phyloP scores from a whole-genome alignment of 1,140 invertebrate species.

The Drosophila sturtevanti region DNA sequence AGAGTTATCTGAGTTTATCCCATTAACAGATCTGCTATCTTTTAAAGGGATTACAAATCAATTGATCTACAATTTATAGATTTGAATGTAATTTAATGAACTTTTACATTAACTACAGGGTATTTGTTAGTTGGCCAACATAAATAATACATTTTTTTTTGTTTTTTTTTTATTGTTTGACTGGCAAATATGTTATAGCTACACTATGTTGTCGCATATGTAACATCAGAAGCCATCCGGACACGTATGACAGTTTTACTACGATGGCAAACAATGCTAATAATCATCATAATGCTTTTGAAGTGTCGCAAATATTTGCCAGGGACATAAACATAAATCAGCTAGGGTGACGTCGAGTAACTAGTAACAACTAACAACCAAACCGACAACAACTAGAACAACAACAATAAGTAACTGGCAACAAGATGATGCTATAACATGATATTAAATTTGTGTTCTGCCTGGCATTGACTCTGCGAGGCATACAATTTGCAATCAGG shows the following conservation, averaged over 20 bases:
- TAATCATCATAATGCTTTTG: conserved; percentile 67
- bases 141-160: conserved; percentile 5
- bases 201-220: conserved; percentile 10
- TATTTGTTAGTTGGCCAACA: background rate
- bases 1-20: no score
- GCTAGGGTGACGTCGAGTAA: conserved; percentile 21
- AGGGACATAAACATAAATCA: conserved; percentile 75
- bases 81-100: no score
- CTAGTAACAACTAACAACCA: background rate
- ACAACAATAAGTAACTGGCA: conserved; percentile 15
- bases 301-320: conserved; percentile 72
- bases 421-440: conserved; percentile 40
- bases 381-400: no score
- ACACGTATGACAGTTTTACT: conserved; percentile 77
- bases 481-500: conserved; percentile 56
- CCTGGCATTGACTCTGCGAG: background rate
- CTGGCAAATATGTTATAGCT: conserved; percentile 41
- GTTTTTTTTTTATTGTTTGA: conserved; percentile 32
- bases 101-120: background rate
- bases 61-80: no score
- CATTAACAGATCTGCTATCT: no score
- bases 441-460: conserved; percentile 46
- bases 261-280: conserved; percentile 68
- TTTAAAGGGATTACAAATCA: no score
- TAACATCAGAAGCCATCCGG: conserved; percentile 29